Percentiles rank a stretch among this genome's conserved stretches.
Conservation (phyloP, 2,888 invertebrate species). For the Lithophane leautieri region DNA sequence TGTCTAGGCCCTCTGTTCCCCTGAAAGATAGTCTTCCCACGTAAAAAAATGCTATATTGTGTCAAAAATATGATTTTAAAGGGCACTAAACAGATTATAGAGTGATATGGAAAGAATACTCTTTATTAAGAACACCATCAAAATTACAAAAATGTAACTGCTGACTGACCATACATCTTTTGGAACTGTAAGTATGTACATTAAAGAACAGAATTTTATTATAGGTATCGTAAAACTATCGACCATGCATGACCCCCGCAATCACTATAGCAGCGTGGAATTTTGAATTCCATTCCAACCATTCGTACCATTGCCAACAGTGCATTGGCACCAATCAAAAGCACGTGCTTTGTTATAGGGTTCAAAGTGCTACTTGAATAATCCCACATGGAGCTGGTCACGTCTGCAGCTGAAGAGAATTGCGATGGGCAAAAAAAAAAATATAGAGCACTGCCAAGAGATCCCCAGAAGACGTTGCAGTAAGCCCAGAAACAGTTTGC, state of each 20-base stretch:
- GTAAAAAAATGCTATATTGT: background rate
- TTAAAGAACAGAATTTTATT: background rate
- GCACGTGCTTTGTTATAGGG: background rate
- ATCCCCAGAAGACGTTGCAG: background rate
- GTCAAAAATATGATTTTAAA: background rate
- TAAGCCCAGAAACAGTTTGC: too few relatives aligned
- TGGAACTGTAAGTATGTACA: background rate
- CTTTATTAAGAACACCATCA: too few relatives aligned
- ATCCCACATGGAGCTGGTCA: background rate
- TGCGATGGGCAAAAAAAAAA: background rate
- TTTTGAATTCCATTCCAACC: conserved; percentile 24
- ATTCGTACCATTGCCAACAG: conserved; percentile 21
- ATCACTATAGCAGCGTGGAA: background rate
- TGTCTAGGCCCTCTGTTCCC: too few relatives aligned
- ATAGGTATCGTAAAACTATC: too few relatives aligned
- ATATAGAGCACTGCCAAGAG: too few relatives aligned
- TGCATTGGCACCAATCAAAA: conserved; percentile 28
- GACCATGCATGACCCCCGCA: background rate
- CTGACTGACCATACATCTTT: background rate
- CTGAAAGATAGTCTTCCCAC: too few relatives aligned
- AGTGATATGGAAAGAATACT: too few relatives aligned
- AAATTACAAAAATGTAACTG: background rate
- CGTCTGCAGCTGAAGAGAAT: too few relatives aligned
- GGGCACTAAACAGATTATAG: background rate
- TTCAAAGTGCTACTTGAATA: background rate